These are phyloP conservation scores for Lamprotornis superbus DNA, from an alignment of 2,113 vertebrate species.

Conservation along the genomic window DNA sequence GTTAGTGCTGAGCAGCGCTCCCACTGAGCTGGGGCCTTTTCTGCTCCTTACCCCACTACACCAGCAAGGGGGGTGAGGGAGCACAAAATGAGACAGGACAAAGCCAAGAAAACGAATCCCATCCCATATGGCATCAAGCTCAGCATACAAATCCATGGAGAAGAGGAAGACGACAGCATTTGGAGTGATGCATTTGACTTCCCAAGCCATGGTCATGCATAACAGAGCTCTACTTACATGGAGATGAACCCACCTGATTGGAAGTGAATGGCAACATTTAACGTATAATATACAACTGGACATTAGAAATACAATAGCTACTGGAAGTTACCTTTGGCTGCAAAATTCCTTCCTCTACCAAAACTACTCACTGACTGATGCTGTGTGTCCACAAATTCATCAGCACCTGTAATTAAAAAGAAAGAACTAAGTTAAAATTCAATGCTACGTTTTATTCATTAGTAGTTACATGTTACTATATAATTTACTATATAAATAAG, in stretches of 20 bases:
- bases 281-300: accelerated
- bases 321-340: conserved; percentile 50
- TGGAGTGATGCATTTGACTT: background rate
- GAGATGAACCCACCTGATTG: background rate
- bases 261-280: background rate
- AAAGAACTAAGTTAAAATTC: background rate
- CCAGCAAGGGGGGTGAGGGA: background rate
- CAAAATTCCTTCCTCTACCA: conserved; percentile 45
- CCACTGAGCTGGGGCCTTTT: background rate
- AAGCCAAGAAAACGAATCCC: background rate
- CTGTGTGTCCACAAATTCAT: background rate
- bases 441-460: background rate
- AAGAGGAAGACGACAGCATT: background rate
- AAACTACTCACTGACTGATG: background rate
- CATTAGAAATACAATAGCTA: background rate
- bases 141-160: background rate
- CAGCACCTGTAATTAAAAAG: conserved; percentile 10
- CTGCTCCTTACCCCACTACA: accelerated
- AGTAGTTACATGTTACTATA: accelerated
- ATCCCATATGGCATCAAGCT: background rate
- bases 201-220: background rate
- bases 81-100: accelerated
- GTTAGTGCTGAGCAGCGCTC: accelerated
- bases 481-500: background rate
- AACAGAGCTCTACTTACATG: accelerated